Evolutionary conservation across 1,140 invertebrate species (phyloP).

Genomic region (Heliconius melpomene): DNA sequence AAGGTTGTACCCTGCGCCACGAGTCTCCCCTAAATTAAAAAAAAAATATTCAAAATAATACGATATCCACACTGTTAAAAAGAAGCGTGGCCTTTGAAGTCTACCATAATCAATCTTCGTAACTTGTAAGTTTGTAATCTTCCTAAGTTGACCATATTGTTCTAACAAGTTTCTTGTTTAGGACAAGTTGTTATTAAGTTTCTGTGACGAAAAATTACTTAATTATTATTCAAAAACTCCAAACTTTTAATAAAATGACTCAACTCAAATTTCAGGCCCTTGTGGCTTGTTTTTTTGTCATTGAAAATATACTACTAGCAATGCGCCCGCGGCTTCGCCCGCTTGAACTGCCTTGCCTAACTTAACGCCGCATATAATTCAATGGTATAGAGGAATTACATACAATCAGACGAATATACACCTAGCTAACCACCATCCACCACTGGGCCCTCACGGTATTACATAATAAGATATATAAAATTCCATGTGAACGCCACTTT

Average conservation of each 20-base stretch:
- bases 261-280: neutral
- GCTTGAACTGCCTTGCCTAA: too few species aligned
- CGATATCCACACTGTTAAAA: neutral
- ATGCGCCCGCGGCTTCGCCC: too few species aligned
- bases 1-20: too few species aligned
- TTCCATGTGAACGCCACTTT: slow-evolving; percentile 8
- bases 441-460: neutral
- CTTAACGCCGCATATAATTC: too few species aligned
- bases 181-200: slow-evolving; percentile 2
- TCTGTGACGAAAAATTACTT: neutral
- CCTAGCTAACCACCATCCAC: neutral
- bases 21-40: fast-evolving
- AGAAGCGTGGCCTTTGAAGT: neutral
- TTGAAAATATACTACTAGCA: neutral
- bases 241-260: slow-evolving; percentile 3
- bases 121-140: slow-evolving; percentile 9
- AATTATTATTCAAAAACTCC: slow-evolving; percentile 4
- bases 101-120: slow-evolving; percentile 4
- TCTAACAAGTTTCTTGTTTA: slow-evolving; percentile 14
- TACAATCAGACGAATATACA: neutral
- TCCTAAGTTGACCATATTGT: slow-evolving; percentile 11
- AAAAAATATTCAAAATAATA: neutral
- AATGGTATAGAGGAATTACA: too few species aligned
- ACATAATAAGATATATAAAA: neutral
- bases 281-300: neutral